Base-by-base conservation (phyloP, 2,888 invertebrate species). In the Mystacides longicornis region DNA sequence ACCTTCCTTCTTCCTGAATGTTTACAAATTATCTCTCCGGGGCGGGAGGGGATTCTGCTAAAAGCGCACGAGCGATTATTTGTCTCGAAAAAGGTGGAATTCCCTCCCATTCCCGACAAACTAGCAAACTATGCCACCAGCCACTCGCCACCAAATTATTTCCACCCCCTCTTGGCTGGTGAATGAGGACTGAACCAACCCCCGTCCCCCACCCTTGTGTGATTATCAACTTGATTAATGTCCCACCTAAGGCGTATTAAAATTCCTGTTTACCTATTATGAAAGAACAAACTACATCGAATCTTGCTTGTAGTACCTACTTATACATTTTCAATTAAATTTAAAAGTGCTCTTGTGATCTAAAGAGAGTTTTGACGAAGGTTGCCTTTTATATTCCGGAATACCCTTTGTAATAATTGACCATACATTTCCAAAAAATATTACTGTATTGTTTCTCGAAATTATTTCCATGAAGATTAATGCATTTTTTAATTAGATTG, bases 151-250 rank as follows among this genome's bases (percentile, higher is more conserved):
- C 31, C 33, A 51, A 45, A 37, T 37, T 7, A 14, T 37, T 37
- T 31, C 50, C 51, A 20, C 31, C 23, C 37, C 47, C 20, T 20
- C 23, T 53, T n/a, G 47, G 46, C 46, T 23, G 23, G 16, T 16
- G 23, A 23, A 48, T 23, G 48, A 21, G 23, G 18, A 21, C 23
- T 5, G 16, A 43, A 11, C 3, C 16, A 49, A 43, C 49, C 16
- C 19, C 16, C 23, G 20, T 27, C 51, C 46, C 52, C 48, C 45
- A 27, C 52, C 47, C 31, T 45, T 46, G 49, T 55, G 55, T 59
- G 60, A 60, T 60, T 59, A 60, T 57, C 58, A 57, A 47, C 58
- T 45, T 60, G 60, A 60, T 59, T 60, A 60, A 60, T 60, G 58
- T 55, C 53, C 52, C 53, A 51, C 60, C 58, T 51, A 27, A 23